Evolutionary conservation across 2,113 vertebrate genomes (phyloP).

Genomic region (Aegotheles bennettii): DNA sequence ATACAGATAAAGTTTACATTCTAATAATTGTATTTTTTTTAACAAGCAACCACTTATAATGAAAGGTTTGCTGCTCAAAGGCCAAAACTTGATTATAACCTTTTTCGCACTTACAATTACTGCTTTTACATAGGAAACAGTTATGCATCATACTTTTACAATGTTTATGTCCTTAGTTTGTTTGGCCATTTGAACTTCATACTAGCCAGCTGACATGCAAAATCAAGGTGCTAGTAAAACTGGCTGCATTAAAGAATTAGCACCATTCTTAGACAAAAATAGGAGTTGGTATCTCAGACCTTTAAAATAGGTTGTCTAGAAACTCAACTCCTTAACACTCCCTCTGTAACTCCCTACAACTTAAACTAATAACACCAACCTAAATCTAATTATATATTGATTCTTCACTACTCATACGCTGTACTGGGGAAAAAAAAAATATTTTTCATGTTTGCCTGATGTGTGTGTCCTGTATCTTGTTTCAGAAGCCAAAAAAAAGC

Average conservation of each 20-base stretch:
- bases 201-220: neutral
- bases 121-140: neutral
- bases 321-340: neutral
- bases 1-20: neutral
- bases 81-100: neutral
- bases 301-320: neutral
- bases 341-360: neutral
- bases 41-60: neutral
- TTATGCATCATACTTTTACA: neutral
- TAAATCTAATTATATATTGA: neutral
- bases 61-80: neutral
- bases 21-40: neutral
- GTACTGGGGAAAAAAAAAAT: neutral
- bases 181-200: neutral
- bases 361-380: neutral
- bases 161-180: neutral
- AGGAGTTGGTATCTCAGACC: neutral
- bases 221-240: neutral
- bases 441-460: neutral
- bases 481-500: neutral
- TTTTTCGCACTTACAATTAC: neutral
- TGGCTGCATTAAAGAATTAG: neutral
- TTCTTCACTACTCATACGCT: neutral
- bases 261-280: neutral
- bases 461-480: neutral